Base-by-base conservation (phyloP, 2,113 vertebrate species). In the Chaenocephalus aceratus region DNA sequence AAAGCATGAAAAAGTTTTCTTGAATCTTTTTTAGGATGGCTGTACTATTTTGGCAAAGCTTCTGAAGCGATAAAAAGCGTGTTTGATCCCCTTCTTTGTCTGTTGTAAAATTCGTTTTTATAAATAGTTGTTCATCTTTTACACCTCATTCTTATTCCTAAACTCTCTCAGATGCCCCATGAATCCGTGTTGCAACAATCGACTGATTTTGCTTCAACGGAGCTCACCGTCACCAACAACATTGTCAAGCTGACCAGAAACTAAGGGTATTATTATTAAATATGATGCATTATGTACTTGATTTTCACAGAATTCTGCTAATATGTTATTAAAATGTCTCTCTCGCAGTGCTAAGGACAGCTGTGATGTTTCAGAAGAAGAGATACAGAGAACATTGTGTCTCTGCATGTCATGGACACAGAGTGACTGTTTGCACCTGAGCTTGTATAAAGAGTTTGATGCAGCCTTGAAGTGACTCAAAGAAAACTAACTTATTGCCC, bases 161-260 rank as follows among this genome's bases (percentile, higher is more conserved):
- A 9, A 57, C 76, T 84, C 41, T 78, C 72, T n/a, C 86, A 97
- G 97, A 96, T 97, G 96, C 95, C 95, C 0, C 96, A 96, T 0
- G 96, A 97, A 64, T 90, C 89, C 0, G 83, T 90, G 83, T 93
- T 95, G 9, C 91, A 94, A 2, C 5, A 71, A 45, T 69, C 73
- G 1, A 30, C 57, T 9, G 95, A 95, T 0, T 3, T 70, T 0
- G 69, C 63, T 8, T 86, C 75, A 16, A 9, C 82, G 1, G 81
- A 91, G 13, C 51, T 89, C 26, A 26, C 79, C 0, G 14, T 75
- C 49, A 54, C 53, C 83, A 90, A 86, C 59, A 74, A 74, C 4
- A 51, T 63, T 4, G 21, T 85, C 53, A 76, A 16, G 18, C 62
- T 16, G 9, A 70, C 65, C 44, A 67, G 16, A 52, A 78, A 14